Conservation (phyloP, 2,113 vertebrate species). For the Muscicapa adusta region DNA sequence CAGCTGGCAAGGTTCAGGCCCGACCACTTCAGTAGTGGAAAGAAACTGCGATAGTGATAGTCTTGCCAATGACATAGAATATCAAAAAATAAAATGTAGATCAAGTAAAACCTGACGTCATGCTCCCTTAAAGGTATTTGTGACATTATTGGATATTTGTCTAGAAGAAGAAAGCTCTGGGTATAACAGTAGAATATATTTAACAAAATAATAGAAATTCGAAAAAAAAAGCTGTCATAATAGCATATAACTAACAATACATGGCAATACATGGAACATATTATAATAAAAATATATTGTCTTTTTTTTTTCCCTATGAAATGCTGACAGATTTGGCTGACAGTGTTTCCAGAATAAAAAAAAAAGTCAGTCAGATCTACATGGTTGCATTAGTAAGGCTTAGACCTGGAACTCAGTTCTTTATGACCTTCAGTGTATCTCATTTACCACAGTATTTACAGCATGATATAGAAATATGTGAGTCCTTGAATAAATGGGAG, state of each 20-base stretch:
- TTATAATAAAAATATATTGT: background rate
- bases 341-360: background rate
- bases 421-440: background rate
- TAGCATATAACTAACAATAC: background rate
- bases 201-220: background rate
- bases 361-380: background rate
- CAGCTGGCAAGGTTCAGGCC: background rate
- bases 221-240: background rate
- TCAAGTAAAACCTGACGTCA: background rate
- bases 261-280: background rate
- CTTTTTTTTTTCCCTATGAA: background rate
- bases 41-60: background rate
- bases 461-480: background rate
- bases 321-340: background rate
- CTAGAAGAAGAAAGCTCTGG: background rate
- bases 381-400: background rate
- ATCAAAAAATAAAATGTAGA: background rate
- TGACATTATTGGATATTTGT: background rate
- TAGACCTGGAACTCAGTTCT: background rate
- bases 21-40: background rate
- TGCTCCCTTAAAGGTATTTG: background rate
- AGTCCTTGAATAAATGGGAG: background rate
- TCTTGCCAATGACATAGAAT: background rate
- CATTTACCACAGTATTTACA: background rate
- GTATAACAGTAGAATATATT: background rate